Conservation (phyloP, 2,797 vertebrate species). For the Sebastes itinus region DNA sequence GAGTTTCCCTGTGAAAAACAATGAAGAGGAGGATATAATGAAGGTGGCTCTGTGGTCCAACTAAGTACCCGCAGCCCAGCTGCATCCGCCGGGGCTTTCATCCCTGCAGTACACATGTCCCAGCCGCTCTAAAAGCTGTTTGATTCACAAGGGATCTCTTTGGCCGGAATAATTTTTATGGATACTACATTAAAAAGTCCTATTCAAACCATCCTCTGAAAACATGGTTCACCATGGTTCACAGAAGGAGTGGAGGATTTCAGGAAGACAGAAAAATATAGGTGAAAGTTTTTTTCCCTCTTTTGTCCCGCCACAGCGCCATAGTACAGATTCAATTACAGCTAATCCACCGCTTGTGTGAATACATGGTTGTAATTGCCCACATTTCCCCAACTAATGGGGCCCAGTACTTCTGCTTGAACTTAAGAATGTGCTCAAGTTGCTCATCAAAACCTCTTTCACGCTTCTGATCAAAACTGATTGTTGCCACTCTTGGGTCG, state of each 20-base stretch:
- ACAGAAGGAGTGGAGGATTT: too few relatives aligned
- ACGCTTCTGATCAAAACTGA: slow-evolving; percentile 63
- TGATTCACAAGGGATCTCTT: slow-evolving; percentile 31
- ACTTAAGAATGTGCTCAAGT: slow-evolving; percentile 43
- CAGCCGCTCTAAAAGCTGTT: slow-evolving; percentile 31
- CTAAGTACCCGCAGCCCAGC: slow-evolving; percentile 14
- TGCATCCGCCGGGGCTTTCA: slow-evolving; percentile 40
- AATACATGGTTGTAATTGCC: slow-evolving; percentile 47
- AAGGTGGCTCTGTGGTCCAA: slow-evolving; percentile 29
- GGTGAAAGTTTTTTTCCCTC: neutral
- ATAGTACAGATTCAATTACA: slow-evolving; percentile 18
- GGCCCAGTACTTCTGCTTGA: slow-evolving; percentile 43
- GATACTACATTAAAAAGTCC: slow-evolving; percentile 24
- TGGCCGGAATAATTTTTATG: slow-evolving; percentile 34
- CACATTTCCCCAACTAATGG: slow-evolving; percentile 44
- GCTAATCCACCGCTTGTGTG: slow-evolving; percentile 14
- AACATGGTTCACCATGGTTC: neutral
- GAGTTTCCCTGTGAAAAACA: slow-evolving; percentile 5
- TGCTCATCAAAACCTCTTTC: slow-evolving; percentile 64
- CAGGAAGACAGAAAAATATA: neutral
- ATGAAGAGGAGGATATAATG: neutral
- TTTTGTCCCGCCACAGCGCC: neutral
- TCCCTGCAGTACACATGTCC: slow-evolving; percentile 28
- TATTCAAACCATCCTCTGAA: slow-evolving; percentile 14
- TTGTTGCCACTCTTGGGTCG: slow-evolving; percentile 54